Conservation (phyloP, 2,888 invertebrate species). For the Empis stercorea region DNA sequence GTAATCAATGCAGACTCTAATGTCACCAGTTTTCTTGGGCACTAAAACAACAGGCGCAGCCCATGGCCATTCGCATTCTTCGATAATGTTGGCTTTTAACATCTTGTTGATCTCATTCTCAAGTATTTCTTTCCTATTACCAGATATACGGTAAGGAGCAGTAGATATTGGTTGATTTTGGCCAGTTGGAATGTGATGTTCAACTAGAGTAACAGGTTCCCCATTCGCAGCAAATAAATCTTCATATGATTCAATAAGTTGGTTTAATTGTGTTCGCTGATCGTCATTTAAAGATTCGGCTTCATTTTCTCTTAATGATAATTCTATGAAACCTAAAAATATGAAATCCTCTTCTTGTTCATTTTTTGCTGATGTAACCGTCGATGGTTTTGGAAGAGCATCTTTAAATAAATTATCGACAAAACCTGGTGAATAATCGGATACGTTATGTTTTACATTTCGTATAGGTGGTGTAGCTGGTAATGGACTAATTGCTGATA, state of each 20-base stretch:
- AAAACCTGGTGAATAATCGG: constrained; percentile 1
- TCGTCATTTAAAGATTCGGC: background rate
- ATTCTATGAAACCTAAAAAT: background rate
- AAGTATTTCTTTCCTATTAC: background rate
- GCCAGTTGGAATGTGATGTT: constrained; percentile 19
- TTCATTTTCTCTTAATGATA: background rate
- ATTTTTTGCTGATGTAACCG: background rate
- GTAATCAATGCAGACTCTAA: constrained; percentile 20
- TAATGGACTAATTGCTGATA: background rate
- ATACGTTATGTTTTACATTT: background rate
- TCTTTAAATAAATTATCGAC: constrained; percentile 3
- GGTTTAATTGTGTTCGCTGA: background rate
- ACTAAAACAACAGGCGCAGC: constrained; percentile 13
- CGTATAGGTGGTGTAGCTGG: background rate
- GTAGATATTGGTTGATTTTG: constrained; percentile 20
- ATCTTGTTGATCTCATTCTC: constrained; percentile 3
- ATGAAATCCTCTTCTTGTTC: too few relatives aligned
- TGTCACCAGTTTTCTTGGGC: constrained; percentile 15
- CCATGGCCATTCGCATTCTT: constrained; percentile 13
- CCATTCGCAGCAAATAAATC: background rate
- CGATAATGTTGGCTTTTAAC: constrained; percentile 13
- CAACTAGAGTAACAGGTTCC: background rate
- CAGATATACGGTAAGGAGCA: constrained; percentile 22
- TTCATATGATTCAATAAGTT: background rate
- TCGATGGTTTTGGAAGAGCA: background rate